These are phyloP conservation scores for Orgyia antiqua DNA, from an alignment of 2,888 invertebrate species.

Conservation along the genomic window DNA sequence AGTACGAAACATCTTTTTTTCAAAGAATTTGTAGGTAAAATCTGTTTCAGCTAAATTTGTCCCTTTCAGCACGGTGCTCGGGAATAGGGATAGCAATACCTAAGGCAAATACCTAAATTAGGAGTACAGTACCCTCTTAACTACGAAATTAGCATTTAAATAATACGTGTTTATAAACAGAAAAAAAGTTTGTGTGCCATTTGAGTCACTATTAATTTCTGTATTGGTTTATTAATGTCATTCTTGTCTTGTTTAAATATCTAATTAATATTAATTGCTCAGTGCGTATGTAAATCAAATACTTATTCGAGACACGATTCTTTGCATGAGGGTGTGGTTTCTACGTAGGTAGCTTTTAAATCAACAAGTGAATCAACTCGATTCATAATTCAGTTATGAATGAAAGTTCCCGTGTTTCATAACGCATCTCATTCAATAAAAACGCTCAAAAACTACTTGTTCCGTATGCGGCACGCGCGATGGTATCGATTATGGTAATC, in stretches of 20 bases:
- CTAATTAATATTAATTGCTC: conserved; percentile 8
- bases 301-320: conserved; percentile 7
- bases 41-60: too few relatives aligned
- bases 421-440: conserved; percentile 57
- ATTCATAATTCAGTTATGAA: conserved; percentile 18
- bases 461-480: conserved; percentile 70
- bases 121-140: too few relatives aligned
- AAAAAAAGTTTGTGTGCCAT: too few relatives aligned
- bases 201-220: too few relatives aligned
- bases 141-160: too few relatives aligned
- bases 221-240: too few relatives aligned
- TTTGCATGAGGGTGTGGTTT: conserved; percentile 6
- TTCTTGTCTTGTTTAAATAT: conserved; percentile 3
- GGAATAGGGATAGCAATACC: too few relatives aligned
- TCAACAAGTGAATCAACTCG: conserved; percentile 4
- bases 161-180: too few relatives aligned
- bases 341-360: conserved; percentile 6
- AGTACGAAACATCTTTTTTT: too few relatives aligned
- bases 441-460: conserved; percentile 46
- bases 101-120: too few relatives aligned
- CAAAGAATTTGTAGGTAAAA: too few relatives aligned
- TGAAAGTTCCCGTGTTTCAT: conserved; percentile 28
- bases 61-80: too few relatives aligned
- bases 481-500: conserved; percentile 77
- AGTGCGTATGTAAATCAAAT: conserved; percentile 4